A percentile compares a stretch with the other conserved stretches of the same genome.
phyloP scores from a whole-genome alignment of 2,113 vertebrate genomes.

The Antigone vipio region DNA sequence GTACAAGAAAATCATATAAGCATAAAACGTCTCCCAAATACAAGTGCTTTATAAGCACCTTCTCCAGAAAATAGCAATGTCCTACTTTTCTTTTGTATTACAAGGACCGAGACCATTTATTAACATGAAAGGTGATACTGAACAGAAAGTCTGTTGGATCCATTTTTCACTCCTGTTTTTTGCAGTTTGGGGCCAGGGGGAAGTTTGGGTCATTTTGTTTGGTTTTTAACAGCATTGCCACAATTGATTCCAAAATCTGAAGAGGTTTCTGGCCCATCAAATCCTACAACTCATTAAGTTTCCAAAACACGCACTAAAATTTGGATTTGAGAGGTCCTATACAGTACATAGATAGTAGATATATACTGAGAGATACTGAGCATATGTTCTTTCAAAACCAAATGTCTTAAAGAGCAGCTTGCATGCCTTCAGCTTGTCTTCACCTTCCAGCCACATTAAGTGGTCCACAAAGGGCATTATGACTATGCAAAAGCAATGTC shows the following conservation, averaged over 20 bases:
- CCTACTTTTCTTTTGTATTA: background rate
- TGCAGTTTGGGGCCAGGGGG: background rate
- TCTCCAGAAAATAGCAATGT: background rate
- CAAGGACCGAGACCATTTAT: background rate
- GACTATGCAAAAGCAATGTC: background rate
- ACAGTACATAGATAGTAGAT: background rate
- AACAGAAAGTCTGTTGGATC: background rate
- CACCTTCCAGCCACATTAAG: background rate
- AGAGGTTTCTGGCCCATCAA: background rate
- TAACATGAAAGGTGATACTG: slow-evolving; percentile 4
- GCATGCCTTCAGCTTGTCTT: background rate
- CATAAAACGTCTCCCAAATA: background rate
- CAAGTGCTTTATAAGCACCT: background rate
- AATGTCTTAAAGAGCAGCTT: background rate
- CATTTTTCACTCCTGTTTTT: background rate
- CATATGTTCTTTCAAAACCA: background rate
- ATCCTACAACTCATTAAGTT: background rate
- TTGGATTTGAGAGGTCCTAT: background rate
- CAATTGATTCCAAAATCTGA: background rate
- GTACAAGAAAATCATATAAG: background rate
- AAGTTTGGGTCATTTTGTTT: background rate
- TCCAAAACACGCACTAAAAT: background rate
- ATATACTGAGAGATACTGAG: rapidly evolving
- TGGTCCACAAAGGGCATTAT: background rate
- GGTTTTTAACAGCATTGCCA: background rate